Percentiles rank a stretch among this genome's conserved stretches.
phyloP scores from a whole-genome alignment of 2,113 vertebrate species.

The Melanotaenia duboulayi region DNA sequence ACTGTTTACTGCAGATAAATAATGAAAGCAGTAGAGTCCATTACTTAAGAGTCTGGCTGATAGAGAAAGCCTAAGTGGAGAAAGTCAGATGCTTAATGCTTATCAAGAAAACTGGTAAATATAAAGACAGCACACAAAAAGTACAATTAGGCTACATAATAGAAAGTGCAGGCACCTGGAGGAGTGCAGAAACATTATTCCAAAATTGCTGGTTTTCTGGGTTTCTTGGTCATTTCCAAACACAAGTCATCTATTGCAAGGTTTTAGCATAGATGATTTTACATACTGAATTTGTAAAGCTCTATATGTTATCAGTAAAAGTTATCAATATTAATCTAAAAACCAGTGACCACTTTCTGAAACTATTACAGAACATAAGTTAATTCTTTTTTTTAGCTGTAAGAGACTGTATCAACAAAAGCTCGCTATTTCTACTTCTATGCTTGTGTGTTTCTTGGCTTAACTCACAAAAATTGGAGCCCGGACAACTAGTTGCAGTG shows the following conservation, averaged over 20 bases:
- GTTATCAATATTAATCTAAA: constrained; percentile 6
- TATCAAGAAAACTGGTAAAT: constrained; percentile 43
- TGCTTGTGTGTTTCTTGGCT: constrained; percentile 59
- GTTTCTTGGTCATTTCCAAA: constrained; percentile 54
- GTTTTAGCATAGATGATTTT: constrained; percentile 51
- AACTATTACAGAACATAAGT: constrained; percentile 5
- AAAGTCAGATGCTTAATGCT: constrained; percentile 32
- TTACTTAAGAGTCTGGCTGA: constrained; percentile 47
- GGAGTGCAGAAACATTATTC: constrained; percentile 59
- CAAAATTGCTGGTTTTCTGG: constrained; percentile 71
- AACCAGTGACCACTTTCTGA: constrained; percentile 18
- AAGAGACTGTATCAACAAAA: constrained; percentile 48
- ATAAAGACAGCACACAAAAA: constrained; percentile 56
- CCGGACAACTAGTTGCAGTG: constrained; percentile 49
- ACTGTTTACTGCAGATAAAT: constrained; percentile 35
- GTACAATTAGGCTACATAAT: constrained; percentile 71
- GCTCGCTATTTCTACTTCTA: constrained; percentile 52
- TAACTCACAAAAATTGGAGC: constrained; percentile 43
- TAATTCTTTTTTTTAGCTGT: constrained; percentile 21
- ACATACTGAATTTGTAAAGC: constrained; percentile 37
- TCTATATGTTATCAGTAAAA: constrained; percentile 25
- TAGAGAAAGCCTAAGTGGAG: constrained; percentile 35
- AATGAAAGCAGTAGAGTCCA: constrained; percentile 46
- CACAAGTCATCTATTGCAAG: constrained; percentile 14
- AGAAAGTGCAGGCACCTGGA: constrained; percentile 74